Evolutionary conservation across 2,888 invertebrate genomes (phyloP).

Genomic region (Caenorhabditis uteleia): DNA sequence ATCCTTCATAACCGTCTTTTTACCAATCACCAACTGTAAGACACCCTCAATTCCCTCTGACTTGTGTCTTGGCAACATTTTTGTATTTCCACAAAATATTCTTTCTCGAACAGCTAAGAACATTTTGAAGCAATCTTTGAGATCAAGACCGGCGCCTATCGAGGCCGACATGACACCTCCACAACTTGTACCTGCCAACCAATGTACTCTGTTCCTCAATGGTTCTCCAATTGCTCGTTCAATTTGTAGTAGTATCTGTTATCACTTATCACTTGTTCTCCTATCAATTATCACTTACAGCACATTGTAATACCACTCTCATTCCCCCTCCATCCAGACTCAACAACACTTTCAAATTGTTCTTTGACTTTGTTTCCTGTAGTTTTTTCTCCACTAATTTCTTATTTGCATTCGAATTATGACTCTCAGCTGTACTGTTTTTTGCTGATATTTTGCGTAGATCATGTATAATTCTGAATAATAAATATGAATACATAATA

Average conservation of each 20-base stretch:
- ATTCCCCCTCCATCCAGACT: constrained; percentile 47
- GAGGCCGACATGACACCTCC: constrained; percentile 43
- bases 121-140: constrained; percentile 19
- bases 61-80: constrained; percentile 40
- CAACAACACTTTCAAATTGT: constrained; percentile 38
- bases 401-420: constrained; percentile 27
- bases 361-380: constrained; percentile 15
- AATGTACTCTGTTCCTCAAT: constrained; percentile 32
- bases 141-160: constrained; percentile 29
- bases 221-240: constrained; percentile 35
- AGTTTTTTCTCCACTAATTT: constrained; percentile 24
- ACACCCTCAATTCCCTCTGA: constrained; percentile 30
- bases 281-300: constrained; percentile 3
- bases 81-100: constrained; percentile 40
- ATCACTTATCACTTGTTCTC: too few relatives aligned
- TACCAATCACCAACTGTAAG: constrained; percentile 36
- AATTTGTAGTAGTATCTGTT: constrained; percentile 36
- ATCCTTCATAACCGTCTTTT: constrained; percentile 25
- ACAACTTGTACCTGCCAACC: constrained; percentile 48
- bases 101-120: constrained; percentile 30
- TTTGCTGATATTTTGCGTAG: constrained; percentile 17
- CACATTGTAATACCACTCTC: constrained; percentile 21
- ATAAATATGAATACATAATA: neutral
- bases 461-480: constrained; percentile 34
- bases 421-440: constrained; percentile 4